phyloP scores from a whole-genome alignment of 2,888 invertebrate genomes.

The Rhagonycha lutea region DNA sequence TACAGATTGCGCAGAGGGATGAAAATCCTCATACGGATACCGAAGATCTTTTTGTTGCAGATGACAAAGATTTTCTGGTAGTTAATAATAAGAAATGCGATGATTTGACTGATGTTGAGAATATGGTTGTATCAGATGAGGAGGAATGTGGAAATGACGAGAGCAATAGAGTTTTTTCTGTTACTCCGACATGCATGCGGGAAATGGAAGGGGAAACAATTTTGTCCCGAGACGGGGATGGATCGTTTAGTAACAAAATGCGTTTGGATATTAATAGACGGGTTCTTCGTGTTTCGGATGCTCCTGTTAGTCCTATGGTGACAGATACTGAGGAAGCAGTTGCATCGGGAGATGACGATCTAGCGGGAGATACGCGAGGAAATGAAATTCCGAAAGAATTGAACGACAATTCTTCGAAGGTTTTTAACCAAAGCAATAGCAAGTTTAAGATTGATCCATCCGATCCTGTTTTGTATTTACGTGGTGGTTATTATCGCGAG shows the following conservation, averaged over 20 bases:
- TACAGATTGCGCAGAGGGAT: not conserved
- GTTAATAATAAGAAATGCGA: not conserved
- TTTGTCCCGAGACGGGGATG: constrained; percentile 46
- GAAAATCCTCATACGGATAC: constrained; percentile 56
- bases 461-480: constrained; percentile 58
- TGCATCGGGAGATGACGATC: constrained; percentile 54
- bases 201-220: constrained; percentile 43
- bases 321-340: constrained; percentile 58
- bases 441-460: constrained; percentile 54
- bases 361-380: constrained; percentile 48
- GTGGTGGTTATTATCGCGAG: constrained; percentile 56
- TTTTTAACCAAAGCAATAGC: constrained; percentile 54
- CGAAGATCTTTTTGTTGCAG: constrained; percentile 50
- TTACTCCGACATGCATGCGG: constrained; percentile 44
- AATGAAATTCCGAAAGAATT: constrained; percentile 53
- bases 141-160: constrained; percentile 40
- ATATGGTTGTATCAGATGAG: constrained; percentile 50
- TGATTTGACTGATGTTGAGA: constrained; percentile 54
- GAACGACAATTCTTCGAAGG: constrained; percentile 54
- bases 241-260: constrained; percentile 39
- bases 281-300: not conserved
- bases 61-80: constrained; percentile 3
- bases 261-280: constrained; percentile 11
- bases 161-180: constrained; percentile 31
- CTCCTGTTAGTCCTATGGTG: constrained; percentile 10